phyloP scores from a whole-genome alignment of 2,888 invertebrate genomes.

The Teinopalpus imperialis region DNA sequence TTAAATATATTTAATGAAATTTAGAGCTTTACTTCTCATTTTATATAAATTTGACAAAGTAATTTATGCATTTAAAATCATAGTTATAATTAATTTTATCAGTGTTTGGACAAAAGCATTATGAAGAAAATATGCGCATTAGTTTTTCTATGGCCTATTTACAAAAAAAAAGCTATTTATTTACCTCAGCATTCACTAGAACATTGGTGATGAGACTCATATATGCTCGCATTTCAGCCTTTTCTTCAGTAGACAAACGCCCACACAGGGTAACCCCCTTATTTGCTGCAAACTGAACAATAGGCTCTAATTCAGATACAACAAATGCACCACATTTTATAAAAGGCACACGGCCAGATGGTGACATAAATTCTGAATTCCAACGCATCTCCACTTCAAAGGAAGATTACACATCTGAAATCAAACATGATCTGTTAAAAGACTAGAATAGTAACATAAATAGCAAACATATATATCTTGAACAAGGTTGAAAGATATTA shows the following conservation, averaged over 20 bases:
- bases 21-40: too few species aligned
- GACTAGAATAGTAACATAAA: too few species aligned
- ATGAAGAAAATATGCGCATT: too few species aligned
- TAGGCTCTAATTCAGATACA: conserved; percentile 94
- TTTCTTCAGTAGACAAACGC: conserved; percentile 87
- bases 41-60: too few species aligned
- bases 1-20: too few species aligned
- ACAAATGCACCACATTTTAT: conserved; percentile 94
- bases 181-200: conserved; percentile 93
- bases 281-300: conserved; percentile 93
- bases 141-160: too few species aligned
- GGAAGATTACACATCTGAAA: conserved; percentile 91
- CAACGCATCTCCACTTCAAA: conserved; percentile 89
- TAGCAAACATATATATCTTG: too few species aligned
- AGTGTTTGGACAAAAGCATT: too few species aligned
- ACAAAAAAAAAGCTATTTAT: too few species aligned
- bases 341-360: conserved; percentile 95
- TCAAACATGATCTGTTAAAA: not conserved
- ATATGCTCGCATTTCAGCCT: conserved; percentile 96
- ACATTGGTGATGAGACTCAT: conserved; percentile 95
- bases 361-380: conserved; percentile 99
- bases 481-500: too few species aligned
- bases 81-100: too few species aligned
- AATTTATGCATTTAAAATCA: too few species aligned
- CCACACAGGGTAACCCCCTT: conserved; percentile 91